phyloP scores from a whole-genome alignment of 2,888 invertebrate species.

The Aelia acuminata region DNA sequence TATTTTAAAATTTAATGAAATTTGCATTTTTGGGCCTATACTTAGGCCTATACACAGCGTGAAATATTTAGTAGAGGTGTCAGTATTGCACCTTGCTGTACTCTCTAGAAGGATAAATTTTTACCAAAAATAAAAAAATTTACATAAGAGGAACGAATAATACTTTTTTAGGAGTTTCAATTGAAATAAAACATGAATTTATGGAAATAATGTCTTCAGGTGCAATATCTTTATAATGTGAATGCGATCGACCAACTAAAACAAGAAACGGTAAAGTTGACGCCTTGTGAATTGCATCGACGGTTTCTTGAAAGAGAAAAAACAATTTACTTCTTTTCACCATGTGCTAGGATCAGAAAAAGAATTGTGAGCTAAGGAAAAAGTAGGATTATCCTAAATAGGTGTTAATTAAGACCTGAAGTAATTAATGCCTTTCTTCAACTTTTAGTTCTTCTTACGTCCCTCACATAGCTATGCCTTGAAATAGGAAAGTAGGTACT shows the following conservation, averaged over 20 bases:
- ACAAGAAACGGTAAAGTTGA: neutral
- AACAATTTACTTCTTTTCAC: neutral
- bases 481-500: neutral
- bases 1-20: too few species aligned
- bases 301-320: neutral
- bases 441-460: neutral
- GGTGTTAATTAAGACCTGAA: slow-evolving; percentile 17
- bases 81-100: too few species aligned
- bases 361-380: neutral
- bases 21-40: too few species aligned
- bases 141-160: too few species aligned
- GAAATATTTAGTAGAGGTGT: too few species aligned
- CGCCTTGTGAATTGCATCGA: neutral
- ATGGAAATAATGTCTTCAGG: too few species aligned
- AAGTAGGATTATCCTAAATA: neutral
- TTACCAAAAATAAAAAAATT: too few species aligned
- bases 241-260: neutral
- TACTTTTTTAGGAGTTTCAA: too few species aligned
- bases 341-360: neutral
- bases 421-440: neutral
- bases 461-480: neutral
- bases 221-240: neutral
- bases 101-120: too few species aligned
- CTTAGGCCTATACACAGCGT: too few species aligned
- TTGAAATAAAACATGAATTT: too few species aligned